These are phyloP conservation scores for Drosophila mauritiana DNA, from an alignment of 1,140 invertebrate genomes.

Conservation along the genomic window DNA sequence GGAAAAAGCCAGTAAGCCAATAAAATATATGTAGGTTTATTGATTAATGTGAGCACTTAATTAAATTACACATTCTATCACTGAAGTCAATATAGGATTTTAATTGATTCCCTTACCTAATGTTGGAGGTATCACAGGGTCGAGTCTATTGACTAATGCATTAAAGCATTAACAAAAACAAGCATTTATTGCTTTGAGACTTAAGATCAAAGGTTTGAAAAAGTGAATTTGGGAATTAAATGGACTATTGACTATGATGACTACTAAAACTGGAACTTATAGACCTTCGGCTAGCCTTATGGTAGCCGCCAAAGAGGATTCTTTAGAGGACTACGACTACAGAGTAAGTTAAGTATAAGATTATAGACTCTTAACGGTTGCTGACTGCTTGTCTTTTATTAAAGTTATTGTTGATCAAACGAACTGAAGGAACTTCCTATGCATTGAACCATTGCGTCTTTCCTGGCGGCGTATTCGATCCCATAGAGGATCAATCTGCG, in stretches of 20 bases:
- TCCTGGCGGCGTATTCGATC: constrained; percentile 91
- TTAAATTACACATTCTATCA: too few relatives aligned
- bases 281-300: constrained; percentile 84
- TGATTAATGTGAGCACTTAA: too few relatives aligned
- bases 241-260: constrained; percentile 30
- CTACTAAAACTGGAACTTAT: constrained; percentile 17
- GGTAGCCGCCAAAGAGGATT: constrained; percentile 59
- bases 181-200: neutral
- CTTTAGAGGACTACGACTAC: constrained; percentile 56
- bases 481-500: constrained; percentile 87
- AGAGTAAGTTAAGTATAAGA: constrained; percentile 32
- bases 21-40: too few relatives aligned
- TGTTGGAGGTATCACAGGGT: neutral
- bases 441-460: constrained; percentile 92
- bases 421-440: constrained; percentile 87
- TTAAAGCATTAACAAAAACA: neutral
- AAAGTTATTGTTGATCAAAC: constrained; percentile 88
- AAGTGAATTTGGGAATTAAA: neutral
- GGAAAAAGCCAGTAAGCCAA: too few relatives aligned
- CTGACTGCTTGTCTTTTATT: neutral
- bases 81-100: too few relatives aligned
- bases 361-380: neutral
- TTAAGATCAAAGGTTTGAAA: constrained; percentile 28
- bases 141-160: neutral
- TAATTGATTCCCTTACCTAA: too few relatives aligned